Base-by-base conservation (phyloP, 2,888 invertebrate species). In the Liodrosophila aerea region DNA sequence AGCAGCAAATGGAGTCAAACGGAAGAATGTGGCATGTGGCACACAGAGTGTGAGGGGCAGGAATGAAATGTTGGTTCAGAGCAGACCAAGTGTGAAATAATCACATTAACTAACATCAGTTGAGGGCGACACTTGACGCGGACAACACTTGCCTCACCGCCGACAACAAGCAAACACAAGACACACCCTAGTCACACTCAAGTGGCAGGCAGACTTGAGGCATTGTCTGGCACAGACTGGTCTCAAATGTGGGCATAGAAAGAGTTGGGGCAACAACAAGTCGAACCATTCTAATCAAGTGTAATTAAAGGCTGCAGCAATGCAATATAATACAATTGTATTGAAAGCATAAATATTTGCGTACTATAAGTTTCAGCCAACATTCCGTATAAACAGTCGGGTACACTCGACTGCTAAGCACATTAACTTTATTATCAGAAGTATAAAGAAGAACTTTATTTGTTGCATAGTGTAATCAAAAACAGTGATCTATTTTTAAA, bases 21-120 rank as follows among this genome's bases (percentile, higher is more conserved):
- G 30, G 22, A 36, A 39, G 34, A 61, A 36, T 13, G 7, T 16
- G 18, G n/a, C 7, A 9, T 39, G 44, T 31, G 33, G 40, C 39
- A 52, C 31, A 37, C 30, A 30, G 8, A 30, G 40, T 33, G 39
- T 46, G 33, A 44, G 51, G 37, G 39, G 56, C 59, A 59, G 44
- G 33, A 2, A 9, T 3, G 40, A 64, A 80, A 64, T 83, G 69
- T 80, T 76, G 56, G 65, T 73, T 76, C 37, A 67, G 40, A 61
- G 62, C 73, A 75, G 65, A 64, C 77, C 64, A 83, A 83, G 80
- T 83, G 84, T 83, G 73, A 80, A 83, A 76, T 83, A 80, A 83
- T 80, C 77, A 76, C 70, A 80, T 80, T 83, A 80, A 73, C 66
- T 65, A 73, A 82, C 73, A 60, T 41, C 51, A 57, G 49, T 36